phyloP scores from a whole-genome alignment of 2,797 vertebrate genomes.

The Characodon lateralis region DNA sequence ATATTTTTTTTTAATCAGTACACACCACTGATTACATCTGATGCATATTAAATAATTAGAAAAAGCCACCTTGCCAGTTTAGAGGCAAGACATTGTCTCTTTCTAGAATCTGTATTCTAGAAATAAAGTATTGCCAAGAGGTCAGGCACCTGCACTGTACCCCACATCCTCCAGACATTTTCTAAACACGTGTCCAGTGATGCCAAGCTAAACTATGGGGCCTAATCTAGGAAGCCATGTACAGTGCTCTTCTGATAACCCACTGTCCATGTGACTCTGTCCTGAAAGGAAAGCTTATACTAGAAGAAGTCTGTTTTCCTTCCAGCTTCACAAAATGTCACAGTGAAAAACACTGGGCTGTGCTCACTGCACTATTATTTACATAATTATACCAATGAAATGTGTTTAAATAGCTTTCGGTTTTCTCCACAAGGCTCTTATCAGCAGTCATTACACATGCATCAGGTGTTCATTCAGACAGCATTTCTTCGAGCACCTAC shows the following conservation, averaged over 20 bases:
- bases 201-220: slow-evolving; percentile 32
- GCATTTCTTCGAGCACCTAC: slow-evolving; percentile 30
- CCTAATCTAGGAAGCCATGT: slow-evolving; percentile 47
- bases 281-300: not conserved
- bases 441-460: slow-evolving; percentile 20
- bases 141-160: slow-evolving; percentile 26
- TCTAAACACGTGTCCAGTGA: slow-evolving; percentile 23
- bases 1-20: too few species aligned
- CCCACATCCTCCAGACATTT: slow-evolving; percentile 15
- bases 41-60: not conserved
- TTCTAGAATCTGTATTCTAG: too few species aligned
- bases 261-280: slow-evolving; percentile 34
- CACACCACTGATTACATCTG: not conserved
- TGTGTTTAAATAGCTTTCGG: slow-evolving; percentile 7
- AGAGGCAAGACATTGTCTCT: not conserved
- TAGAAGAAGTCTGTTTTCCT: not conserved
- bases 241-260: slow-evolving; percentile 39
- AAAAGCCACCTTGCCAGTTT: not conserved
- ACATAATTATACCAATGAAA: slow-evolving; percentile 20
- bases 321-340: slow-evolving; percentile 20
- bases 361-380: slow-evolving; percentile 12
- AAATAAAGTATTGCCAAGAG: not conserved
- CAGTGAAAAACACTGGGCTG: slow-evolving; percentile 15
- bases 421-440: slow-evolving; percentile 16
- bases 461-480: slow-evolving; percentile 44